Conservation (phyloP, 2,888 invertebrate genomes). For the Ochropleura plecta region DNA sequence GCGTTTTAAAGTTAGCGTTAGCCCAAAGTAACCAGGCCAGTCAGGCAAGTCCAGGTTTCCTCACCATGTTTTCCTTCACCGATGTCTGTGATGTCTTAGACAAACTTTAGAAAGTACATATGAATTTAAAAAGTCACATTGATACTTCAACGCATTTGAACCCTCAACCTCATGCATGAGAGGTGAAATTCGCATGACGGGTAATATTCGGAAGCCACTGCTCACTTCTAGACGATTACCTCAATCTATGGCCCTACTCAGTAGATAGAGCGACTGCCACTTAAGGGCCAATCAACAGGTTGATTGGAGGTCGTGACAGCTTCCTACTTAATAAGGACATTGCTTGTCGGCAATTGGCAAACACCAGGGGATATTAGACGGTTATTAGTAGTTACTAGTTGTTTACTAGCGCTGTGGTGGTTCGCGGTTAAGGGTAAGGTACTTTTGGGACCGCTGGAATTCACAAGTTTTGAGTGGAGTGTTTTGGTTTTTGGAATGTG, state of each 20-base stretch:
- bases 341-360: constrained; percentile 57
- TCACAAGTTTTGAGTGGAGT: neutral
- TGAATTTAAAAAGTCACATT: too few relatives aligned
- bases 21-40: too few relatives aligned
- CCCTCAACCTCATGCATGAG: too few relatives aligned
- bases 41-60: too few relatives aligned
- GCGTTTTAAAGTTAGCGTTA: too few relatives aligned
- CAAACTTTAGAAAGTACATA: too few relatives aligned
- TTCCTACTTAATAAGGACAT: constrained; percentile 75
- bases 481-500: neutral
- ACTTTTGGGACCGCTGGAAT: neutral
- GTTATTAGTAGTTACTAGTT: constrained; percentile 31
- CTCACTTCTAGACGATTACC: neutral
- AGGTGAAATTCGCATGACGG: too few relatives aligned
- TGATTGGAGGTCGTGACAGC: constrained; percentile 75
- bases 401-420: constrained; percentile 11
- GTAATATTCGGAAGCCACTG: neutral
- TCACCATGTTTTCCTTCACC: too few relatives aligned
- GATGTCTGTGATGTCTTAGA: too few relatives aligned
- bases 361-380: constrained; percentile 49
- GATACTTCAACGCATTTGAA: too few relatives aligned
- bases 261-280: constrained; percentile 66
- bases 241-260: constrained; percentile 41
- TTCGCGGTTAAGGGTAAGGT: neutral
- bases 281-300: constrained; percentile 81